Conservation (phyloP, 53 echinoderm and acorn worm species). For the Holothuria leucospilota region DNA sequence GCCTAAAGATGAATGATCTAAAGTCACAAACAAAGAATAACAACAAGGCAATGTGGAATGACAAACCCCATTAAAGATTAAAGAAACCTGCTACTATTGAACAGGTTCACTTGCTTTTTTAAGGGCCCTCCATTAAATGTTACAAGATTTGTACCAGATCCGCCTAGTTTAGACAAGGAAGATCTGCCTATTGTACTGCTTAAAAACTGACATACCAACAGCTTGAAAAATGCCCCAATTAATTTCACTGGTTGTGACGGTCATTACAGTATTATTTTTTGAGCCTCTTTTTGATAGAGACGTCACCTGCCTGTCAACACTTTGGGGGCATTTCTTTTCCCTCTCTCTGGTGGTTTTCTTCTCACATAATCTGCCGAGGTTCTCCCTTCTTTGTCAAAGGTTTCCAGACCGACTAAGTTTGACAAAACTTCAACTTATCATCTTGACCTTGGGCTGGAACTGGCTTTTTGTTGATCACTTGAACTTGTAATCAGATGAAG, state of each 20-base stretch:
- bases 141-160: no score
- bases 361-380: constrained; percentile 21
- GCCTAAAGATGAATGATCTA: no score
- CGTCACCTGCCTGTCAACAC: background rate
- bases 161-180: no score
- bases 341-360: background rate
- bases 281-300: constrained; percentile 55
- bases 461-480: no score
- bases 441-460: background rate
- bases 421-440: constrained; percentile 47
- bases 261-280: constrained; percentile 69
- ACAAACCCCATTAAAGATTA: no score
- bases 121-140: no score
- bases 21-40: no score
- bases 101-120: no score
- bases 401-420: constrained; percentile 26
- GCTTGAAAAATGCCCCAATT: constrained; percentile 81
- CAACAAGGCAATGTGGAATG: no score
- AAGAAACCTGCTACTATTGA: no score
- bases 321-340: background rate
- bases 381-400: constrained; percentile 38
- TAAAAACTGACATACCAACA: constrained; percentile 66
- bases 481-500: no score
- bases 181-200: no score
- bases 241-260: constrained; percentile 83